These are phyloP conservation scores for Leucopternis melanops DNA, from an alignment of 2,113 vertebrate genomes.

Conservation along the genomic window DNA sequence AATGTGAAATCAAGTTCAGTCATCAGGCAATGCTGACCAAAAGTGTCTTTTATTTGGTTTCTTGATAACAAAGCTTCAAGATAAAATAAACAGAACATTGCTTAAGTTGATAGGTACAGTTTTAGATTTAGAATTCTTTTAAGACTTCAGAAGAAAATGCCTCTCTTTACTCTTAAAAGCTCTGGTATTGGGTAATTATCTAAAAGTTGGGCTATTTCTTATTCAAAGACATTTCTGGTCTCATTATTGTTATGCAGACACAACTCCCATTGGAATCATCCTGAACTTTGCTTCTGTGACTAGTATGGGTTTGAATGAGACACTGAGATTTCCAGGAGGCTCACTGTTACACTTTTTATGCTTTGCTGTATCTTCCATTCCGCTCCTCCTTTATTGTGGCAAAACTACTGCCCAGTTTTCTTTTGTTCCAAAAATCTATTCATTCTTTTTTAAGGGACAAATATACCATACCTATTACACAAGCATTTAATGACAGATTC, in stretches of 20 bases:
- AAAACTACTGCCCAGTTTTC: neutral
- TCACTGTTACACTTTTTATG: neutral
- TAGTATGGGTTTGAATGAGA: neutral
- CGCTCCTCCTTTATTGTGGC: neutral
- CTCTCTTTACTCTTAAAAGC: neutral
- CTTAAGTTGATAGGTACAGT: neutral
- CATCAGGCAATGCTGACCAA: neutral
- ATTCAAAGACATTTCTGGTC: neutral
- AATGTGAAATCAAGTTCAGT: neutral
- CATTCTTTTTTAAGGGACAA: neutral
- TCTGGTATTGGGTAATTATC: neutral
- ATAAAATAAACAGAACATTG: neutral
- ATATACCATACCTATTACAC: neutral
- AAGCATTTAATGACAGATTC: neutral
- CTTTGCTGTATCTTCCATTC: neutral
- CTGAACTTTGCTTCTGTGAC: neutral
- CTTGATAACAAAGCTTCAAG: neutral
- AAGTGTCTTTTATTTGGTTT: neutral
- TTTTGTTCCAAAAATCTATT: neutral
- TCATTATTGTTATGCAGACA: neutral
- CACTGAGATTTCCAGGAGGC: neutral
- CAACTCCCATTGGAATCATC: neutral
- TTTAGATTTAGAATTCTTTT: neutral
- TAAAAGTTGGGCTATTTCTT: neutral
- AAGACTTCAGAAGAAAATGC: neutral